phyloP scores from a whole-genome alignment of 2,888 invertebrate species.

The Melanotus villosus region DNA sequence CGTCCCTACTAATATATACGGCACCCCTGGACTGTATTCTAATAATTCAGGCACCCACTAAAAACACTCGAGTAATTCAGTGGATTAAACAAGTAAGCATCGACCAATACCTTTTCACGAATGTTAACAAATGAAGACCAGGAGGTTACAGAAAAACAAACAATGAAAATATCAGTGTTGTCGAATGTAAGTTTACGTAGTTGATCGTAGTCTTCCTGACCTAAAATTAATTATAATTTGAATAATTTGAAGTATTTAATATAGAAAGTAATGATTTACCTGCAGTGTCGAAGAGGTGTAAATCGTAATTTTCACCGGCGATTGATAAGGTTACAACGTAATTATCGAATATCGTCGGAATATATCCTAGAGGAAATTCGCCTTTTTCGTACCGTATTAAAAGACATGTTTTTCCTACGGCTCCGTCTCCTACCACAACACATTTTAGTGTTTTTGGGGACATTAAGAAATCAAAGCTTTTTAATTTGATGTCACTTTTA shows the following conservation, averaged over 20 bases:
- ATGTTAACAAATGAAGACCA: slow-evolving; percentile 99
- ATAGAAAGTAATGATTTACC: slow-evolving; percentile 73
- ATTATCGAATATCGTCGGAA: slow-evolving; percentile 97
- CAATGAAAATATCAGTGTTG: slow-evolving; percentile 98
- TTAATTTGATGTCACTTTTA: too few relatives aligned
- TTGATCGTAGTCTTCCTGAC: slow-evolving; percentile 98
- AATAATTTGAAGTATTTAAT: not conserved
- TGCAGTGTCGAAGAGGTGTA: slow-evolving; percentile 99
- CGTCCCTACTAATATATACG: slow-evolving; percentile 37
- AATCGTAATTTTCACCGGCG: slow-evolving; percentile 98
- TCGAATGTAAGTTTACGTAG: slow-evolving; percentile 97
- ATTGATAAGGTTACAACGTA: slow-evolving; percentile 99
- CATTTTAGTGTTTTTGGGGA: slow-evolving; percentile 90
- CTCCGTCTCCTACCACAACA: slow-evolving; percentile 97
- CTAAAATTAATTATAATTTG: slow-evolving; percentile 65
- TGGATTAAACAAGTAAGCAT: not conserved
- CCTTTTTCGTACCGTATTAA: slow-evolving; percentile 83
- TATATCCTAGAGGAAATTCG: slow-evolving; percentile 95
- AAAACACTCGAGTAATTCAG: too few relatives aligned
- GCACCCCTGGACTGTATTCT: slow-evolving; percentile 21
- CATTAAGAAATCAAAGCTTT: too few relatives aligned
- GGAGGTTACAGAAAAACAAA: slow-evolving; percentile 98
- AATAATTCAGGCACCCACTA: slow-evolving; percentile 43
- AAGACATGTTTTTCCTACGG: slow-evolving; percentile 96
- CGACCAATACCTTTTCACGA: slow-evolving; percentile 86